Percentiles rank a stretch among this genome's conserved stretches.
Conservation (phyloP, 2,888 invertebrate species). For the Sinopyrophorus schimmeli region DNA sequence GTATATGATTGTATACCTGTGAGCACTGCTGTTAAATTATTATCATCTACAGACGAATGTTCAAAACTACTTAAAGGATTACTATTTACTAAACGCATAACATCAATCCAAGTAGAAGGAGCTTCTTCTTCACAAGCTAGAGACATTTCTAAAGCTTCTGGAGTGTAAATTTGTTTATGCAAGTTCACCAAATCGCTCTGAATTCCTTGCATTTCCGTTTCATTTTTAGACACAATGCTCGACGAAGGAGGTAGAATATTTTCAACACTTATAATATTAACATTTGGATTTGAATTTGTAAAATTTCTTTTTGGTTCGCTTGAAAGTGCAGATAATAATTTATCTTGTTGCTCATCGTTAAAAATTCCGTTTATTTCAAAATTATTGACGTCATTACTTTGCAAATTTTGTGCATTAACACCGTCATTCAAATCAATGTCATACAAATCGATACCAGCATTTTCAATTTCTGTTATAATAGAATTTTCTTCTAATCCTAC, state of each 20-base stretch:
- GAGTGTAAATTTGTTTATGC: constrained; percentile 51
- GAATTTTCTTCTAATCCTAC: constrained; percentile 52
- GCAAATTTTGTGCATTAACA: constrained; percentile 17
- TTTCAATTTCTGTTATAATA: constrained; percentile 54
- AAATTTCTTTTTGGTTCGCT: constrained; percentile 14
- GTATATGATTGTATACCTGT: constrained; percentile 68
- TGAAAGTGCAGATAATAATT: constrained; percentile 6
- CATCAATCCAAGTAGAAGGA: constrained; percentile 76
- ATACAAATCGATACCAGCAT: constrained; percentile 50
- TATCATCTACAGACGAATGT: constrained; percentile 57
- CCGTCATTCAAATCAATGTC: constrained; percentile 42
- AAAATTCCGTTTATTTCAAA: constrained; percentile 20
- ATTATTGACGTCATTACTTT: constrained; percentile 41
- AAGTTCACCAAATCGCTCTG: constrained; percentile 37
- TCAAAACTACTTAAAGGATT: constrained; percentile 67
- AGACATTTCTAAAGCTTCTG: constrained; percentile 71
- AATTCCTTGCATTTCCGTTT: background rate
- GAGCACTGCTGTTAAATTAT: constrained; percentile 63
- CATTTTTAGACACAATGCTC: background rate
- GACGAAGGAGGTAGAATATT: constrained; percentile 32
- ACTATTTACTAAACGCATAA: constrained; percentile 68
- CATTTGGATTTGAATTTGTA: constrained; percentile 30
- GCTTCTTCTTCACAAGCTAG: constrained; percentile 76
- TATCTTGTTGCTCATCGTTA: constrained; percentile 12
- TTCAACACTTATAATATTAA: constrained; percentile 43